Evolutionary conservation across 2,797 vertebrate species (phyloP), one percentile per base, ranked within the genome.

Genomic region (Hybognathus amarus): DNA sequence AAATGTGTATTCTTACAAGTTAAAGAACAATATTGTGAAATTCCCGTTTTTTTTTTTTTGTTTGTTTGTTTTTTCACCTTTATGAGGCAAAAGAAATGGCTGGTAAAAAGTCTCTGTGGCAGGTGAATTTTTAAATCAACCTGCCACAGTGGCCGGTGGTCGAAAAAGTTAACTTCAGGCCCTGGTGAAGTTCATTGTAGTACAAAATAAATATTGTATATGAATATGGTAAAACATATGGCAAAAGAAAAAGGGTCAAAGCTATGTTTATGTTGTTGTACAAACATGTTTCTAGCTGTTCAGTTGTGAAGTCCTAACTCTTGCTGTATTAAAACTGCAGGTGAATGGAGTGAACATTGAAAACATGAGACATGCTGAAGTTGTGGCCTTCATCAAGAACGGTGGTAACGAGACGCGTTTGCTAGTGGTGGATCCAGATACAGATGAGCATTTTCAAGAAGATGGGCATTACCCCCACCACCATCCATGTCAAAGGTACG

Each of bases 341-440:
- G 98, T 99, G 45, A 99, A 99, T 0, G 97, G 97, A 0, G 92
- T 97, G 59, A 99, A 97, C 5, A 97, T 99, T 64, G 98, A 99
- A 85, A 95, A 94, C 1, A 95, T 98, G 95, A 95, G 97, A 61
- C 98, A 99, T 4, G 94, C 97, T 0, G 98, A 99, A 87, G 98
- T 99, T 1, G 98, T 99, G 75, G 94, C 97, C 78, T 96, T 97
- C 89, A 97, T 99, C 86, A 99, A 99, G 91, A 93, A 94, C 18
- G 92, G 93, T 12, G 97, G 98, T 11, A 93, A 91, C 0, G 97
- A 99, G 89, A 96, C 97, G 18, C 92, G 91, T 92, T 92, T 99
- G 12, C 89, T 99, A 84, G 97, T 99, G 84, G 97, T 99, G 89
- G 97, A 99, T 90, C 96, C 94, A 0, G 96, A 97, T 30, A 96